Percentiles rank a stretch among this genome's conserved stretches.
Evolutionary conservation across 2,888 invertebrate species (phyloP).

Genomic region (Poecilus cupreus): DNA sequence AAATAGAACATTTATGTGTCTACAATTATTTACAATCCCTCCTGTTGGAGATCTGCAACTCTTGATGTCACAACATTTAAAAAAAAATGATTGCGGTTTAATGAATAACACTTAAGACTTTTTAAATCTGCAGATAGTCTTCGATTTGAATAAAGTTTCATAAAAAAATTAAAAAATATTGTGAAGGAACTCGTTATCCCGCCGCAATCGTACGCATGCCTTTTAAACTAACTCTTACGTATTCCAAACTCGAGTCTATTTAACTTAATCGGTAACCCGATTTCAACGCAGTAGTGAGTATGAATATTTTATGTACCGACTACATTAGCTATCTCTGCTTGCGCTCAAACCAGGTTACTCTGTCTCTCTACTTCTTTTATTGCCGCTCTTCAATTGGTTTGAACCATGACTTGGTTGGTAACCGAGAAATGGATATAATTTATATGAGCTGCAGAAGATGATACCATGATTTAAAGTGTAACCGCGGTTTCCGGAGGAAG

Average conservation of each 20-base stretch:
- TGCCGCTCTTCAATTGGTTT: constrained; percentile 30
- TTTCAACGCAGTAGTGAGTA: constrained; percentile 25
- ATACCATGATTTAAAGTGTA: constrained; percentile 49
- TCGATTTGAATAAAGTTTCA: too few relatives aligned
- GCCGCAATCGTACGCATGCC: too few relatives aligned
- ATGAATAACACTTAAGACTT: too few relatives aligned
- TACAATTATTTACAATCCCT: too few relatives aligned
- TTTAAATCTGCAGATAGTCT: too few relatives aligned
- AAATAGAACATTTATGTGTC: too few relatives aligned
- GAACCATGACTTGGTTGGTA: constrained; percentile 27
- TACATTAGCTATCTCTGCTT: constrained; percentile 9
- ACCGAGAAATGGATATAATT: constrained; percentile 47
- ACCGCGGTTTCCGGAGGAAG: constrained; percentile 7
- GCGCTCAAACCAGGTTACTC: background rate
- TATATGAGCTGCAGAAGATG: constrained; percentile 2
- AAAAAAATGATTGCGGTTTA: too few relatives aligned
- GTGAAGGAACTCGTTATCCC: too few relatives aligned
- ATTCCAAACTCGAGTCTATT: background rate
- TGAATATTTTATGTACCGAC: constrained; percentile 29
- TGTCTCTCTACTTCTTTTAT: constrained; percentile 4
- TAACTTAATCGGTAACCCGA: constrained; percentile 33
- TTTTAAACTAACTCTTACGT: too few relatives aligned
- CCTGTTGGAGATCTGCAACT: too few relatives aligned
- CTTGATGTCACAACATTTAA: too few relatives aligned
- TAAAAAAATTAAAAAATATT: too few relatives aligned